Base-by-base conservation (phyloP, 2,888 invertebrate species). In the Fabriciana adippe region DNA sequence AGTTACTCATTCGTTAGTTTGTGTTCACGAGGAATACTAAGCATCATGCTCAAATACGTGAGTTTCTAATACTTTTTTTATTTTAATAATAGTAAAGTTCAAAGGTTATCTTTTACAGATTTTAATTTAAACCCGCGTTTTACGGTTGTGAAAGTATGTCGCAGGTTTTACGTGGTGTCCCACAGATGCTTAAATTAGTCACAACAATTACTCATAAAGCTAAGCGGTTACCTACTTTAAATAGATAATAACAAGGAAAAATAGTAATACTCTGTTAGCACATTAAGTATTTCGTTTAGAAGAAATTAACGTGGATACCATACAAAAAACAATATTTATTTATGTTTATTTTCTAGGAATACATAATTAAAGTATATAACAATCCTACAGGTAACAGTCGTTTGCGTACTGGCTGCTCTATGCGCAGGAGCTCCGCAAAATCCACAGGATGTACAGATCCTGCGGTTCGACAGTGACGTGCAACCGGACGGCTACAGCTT, bases 401-500 rank as follows among this genome's bases (percentile, higher is more conserved):
- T 84, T 3, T 89, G 86, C 70, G 80, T 89, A 65, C 69, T 91
- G 65, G 87, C 80, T 55, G 86, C 89, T 8, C 70, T 90, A 15
- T 86, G 87, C 79, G 82, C 84, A 0, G 88, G 79, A 55, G 89
- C 85, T 48, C 90, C 89, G 0, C 90, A 87, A 69, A 87, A 84
- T 73, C 89, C 88, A 0, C 89, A 90, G 74, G 92, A 90, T 15
- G 93, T 93, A 65, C 92, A 94, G 78, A 94, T 95, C 74, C 76
- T 95, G 60, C 93, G 94, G 47, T 94, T 93, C 70, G 94, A 95
- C 77, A 94, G 94, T 79, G 94, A 95, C 78, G 94, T 94, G 48
- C 94, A 93, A 66, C 83, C 93, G 62, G 94, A 94, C 72, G 94
- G 94, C 76, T 95, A 95, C 83, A 94, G 93, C 78, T 95, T 95